phyloP scores from a whole-genome alignment of 53 echinoderm and acorn worm genomes.

The Antedon mediterranea region DNA sequence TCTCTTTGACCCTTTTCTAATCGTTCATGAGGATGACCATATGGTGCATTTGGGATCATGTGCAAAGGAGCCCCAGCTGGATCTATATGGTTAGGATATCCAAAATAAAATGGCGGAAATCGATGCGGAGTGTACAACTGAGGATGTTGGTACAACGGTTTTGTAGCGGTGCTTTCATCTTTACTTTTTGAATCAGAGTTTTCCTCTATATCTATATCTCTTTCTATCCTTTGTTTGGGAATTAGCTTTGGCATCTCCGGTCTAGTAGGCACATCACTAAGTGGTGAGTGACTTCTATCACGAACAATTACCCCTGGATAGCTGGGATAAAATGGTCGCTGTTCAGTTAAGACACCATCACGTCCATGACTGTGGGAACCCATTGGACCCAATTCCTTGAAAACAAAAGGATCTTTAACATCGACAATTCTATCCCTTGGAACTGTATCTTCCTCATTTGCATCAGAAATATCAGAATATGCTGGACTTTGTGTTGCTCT shows the following conservation, averaged over 20 bases:
- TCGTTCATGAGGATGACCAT: neutral
- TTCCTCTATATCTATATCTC: slow-evolving; percentile 45
- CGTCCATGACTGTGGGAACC: neutral
- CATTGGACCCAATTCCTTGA: slow-evolving; percentile 10
- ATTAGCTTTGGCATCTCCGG: slow-evolving; percentile 26
- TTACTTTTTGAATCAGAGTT: slow-evolving; percentile 29
- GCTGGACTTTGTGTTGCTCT: slow-evolving; percentile 55
- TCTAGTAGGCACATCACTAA: slow-evolving; percentile 21
- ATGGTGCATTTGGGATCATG: neutral
- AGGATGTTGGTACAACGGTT: neutral
- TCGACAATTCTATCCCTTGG: slow-evolving; percentile 15
- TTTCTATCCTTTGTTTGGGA: slow-evolving; percentile 64
- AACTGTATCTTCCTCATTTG: slow-evolving; percentile 53
- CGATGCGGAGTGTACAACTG: neutral
- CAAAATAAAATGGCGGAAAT: neutral
- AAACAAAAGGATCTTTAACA: slow-evolving; percentile 35
- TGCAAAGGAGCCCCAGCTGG: neutral
- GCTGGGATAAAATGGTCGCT: slow-evolving; percentile 16
- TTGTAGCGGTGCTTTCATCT: slow-evolving; percentile 16
- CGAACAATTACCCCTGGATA: slow-evolving; percentile 3
- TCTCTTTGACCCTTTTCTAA: neutral
- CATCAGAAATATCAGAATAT: slow-evolving; percentile 97
- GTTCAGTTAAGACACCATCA: slow-evolving; percentile 1
- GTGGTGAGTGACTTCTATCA: neutral
- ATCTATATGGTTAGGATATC: neutral